A percentile compares a stretch with the other conserved stretches of the same genome.
Conservation (phyloP, 2,797 vertebrate genomes). For the Anas bahamensis region DNA sequence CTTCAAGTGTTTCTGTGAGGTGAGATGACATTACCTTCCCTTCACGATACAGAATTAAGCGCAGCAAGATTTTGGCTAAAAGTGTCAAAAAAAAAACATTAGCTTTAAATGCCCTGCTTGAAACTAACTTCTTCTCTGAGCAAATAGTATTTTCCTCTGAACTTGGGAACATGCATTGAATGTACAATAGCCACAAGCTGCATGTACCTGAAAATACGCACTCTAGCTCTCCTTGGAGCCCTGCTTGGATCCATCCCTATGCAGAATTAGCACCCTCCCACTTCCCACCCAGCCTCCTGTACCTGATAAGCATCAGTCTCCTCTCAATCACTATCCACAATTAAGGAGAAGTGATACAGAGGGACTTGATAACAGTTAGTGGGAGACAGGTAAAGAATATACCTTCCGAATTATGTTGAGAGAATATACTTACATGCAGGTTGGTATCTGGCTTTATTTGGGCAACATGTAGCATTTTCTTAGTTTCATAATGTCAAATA, state of each 20-base stretch:
- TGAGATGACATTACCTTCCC: background rate
- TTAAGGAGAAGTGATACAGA: background rate
- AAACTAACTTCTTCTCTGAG: background rate
- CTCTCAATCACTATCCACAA: background rate
- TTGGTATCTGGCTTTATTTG: background rate
- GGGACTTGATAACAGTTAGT: background rate
- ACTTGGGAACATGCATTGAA: background rate
- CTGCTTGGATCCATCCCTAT: background rate
- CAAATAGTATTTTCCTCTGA: background rate
- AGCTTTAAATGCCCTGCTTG: background rate
- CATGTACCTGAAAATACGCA: background rate
- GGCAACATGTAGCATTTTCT: background rate
- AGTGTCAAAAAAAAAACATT: background rate
- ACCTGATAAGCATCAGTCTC: background rate
- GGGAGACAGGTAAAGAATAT: background rate
- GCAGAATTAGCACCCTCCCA: background rate
- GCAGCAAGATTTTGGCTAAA: background rate
- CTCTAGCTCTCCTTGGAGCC: background rate
- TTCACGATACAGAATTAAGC: background rate
- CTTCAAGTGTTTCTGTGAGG: background rate
- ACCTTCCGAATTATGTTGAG: background rate
- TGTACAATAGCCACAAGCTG: background rate
- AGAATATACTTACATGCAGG: background rate
- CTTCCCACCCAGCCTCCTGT: background rate
- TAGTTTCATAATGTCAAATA: background rate